phyloP scores from a whole-genome alignment of 2,797 vertebrate species.

The Huso huso region DNA sequence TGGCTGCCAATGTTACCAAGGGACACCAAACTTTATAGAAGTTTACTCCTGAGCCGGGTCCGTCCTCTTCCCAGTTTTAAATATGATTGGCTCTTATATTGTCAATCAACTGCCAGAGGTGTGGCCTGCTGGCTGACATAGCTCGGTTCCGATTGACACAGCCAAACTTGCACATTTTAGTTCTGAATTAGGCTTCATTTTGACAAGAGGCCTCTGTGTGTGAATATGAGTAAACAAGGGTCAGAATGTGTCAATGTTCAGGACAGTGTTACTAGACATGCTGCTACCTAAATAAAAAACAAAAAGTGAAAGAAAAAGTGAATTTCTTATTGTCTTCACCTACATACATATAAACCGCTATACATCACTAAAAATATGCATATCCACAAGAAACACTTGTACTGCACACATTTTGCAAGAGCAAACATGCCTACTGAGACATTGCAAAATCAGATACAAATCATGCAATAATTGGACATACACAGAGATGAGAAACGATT shows the following conservation, averaged over 20 bases:
- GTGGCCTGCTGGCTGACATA: not conserved
- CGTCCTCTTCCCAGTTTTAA: not conserved
- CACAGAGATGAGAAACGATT: no score
- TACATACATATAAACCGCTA: no score
- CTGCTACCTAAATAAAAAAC: slow-evolving; percentile 54
- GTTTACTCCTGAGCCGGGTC: not conserved
- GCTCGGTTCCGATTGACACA: not conserved
- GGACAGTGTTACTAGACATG: slow-evolving; percentile 41
- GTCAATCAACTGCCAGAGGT: not conserved
- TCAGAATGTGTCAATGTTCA: slow-evolving; percentile 20
- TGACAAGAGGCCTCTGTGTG: no score
- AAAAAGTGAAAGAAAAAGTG: slow-evolving; percentile 29
- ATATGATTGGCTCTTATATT: not conserved
- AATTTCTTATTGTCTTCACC: slow-evolving; percentile 3
- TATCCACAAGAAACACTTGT: no score
- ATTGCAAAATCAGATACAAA: no score
- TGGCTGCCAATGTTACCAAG: no score
- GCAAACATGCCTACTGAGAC: no score
- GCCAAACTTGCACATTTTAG: slow-evolving; percentile 5
- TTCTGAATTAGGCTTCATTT: not conserved
- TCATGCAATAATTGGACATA: no score
- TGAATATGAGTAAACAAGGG: not conserved
- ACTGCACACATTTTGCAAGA: no score
- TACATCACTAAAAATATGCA: no score
- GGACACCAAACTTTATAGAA: no score